Evolutionary conservation across 2,113 vertebrate genomes (phyloP), one percentile per base, ranked within the genome.

Genomic region (Uria lomvia): DNA sequence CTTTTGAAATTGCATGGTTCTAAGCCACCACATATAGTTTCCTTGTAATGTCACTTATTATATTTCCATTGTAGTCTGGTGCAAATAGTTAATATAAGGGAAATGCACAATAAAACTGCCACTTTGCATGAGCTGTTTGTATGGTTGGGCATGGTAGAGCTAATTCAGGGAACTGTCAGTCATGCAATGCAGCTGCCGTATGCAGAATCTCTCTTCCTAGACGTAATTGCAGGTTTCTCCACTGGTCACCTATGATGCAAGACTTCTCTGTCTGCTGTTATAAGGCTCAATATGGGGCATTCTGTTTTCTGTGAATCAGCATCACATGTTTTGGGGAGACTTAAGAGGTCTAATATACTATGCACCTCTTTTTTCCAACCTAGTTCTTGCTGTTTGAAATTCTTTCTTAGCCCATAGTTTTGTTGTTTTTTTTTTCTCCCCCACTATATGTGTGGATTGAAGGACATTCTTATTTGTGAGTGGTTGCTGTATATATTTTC

Each of bases 101-200:
- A 67, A 86, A 76, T n/a, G 8, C 38, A 49, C 58, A 66, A 55
- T 24, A 52, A 79, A 79, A 11, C 18, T 60, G 66, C 14, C 14
- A 29, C 66, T 74, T 74, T 40, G 22, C 30, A 12, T 55, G 67
- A 65, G 40, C 3, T 43, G 19, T 55, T 79, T 34, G 38, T 23
- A 8, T 18, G 47, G 15, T 26, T 52, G 38, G 42, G 19, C 12
- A 3, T 12, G 15, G 58, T 30, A 60, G 27, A 76, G 30, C 56
- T 49, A 19, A 34, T n/a, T 53, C 43, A 29, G 50, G n/a, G 34
- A 65, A 29, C 67, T 29, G 32, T 32, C n/a, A 34, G 49, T 19
- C 30, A 40, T 15, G 11, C 0, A 0, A 22, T 59, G 56, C 34
- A 53, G 22, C 19, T 47, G 18, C 40, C 1, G 0, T 3, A 6